Evolutionary conservation across 2,797 vertebrate species (phyloP), one percentile per base, ranked within the genome.

Genomic region (Echeneis naucrates): DNA sequence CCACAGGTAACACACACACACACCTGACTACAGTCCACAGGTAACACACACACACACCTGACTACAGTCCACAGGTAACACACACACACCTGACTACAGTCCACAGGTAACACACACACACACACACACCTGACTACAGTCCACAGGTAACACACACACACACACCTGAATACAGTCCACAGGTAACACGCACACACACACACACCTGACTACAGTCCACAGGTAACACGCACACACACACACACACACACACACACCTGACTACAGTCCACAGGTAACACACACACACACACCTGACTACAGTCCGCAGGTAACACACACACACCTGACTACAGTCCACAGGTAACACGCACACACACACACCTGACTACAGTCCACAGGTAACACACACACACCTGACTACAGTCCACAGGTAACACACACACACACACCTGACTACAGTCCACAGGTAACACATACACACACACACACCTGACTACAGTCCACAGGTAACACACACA

Each of bases 351-450:
- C n/a, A 38, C 13, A 38, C 37, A 38, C 12, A 38, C 37, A 38
- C 37, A 38, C 13, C 55, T 26, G 55, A 32, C 51, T 32, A 32
- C 27, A 53, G 45, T 38, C 37, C 37, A 38, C 37, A 38, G 37
- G 37, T 14, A 38, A 38, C 13, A 38, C 37, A 38, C 37, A 8
- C 30, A 99, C 50, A 62, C 52, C 7, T 4, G 54, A 56, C n/a
- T 2, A 17, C 21, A 55, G 30, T 23, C 32, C 53, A 21, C 30
- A 33, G 52, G 17, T 33, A 50, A 50, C 52, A 54, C n/a, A 30
- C 30, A 35, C 33, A 55, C 32, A 56, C 33, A 99, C 50, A 62
- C 52, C 7, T 4, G 54, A 56, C n/a, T 2, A 17, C 21, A 55
- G 30, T 23, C 32, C 53, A 21, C 30, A 33, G 52, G 17, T 33